phyloP scores from a whole-genome alignment of 2,113 vertebrate genomes.

The Telmatochromis brachygnathus region DNA sequence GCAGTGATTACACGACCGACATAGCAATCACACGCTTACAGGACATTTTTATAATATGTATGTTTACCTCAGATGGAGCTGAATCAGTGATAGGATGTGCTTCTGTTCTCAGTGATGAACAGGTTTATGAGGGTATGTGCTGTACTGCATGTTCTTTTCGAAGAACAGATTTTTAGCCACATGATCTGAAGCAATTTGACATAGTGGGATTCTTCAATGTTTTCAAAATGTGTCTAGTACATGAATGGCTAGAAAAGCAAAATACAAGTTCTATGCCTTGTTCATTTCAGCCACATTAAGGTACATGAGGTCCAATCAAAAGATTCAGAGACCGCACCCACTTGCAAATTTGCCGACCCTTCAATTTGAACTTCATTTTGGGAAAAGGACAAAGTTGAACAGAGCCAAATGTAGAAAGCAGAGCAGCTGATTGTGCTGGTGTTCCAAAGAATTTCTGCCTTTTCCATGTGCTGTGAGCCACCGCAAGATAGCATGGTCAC shows the following conservation, averaged over 20 bases:
- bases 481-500: not conserved
- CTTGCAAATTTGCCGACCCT: not conserved
- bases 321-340: not conserved
- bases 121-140: not conserved
- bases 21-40: not conserved
- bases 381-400: not conserved
- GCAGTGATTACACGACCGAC: not conserved
- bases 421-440: not conserved
- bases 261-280: not conserved
- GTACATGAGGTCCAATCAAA: not conserved
- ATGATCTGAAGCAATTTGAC: not conserved
- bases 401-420: not conserved
- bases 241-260: not conserved
- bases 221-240: not conserved
- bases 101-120: not conserved
- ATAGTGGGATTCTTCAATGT: not conserved
- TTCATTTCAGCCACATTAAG: not conserved
- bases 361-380: not conserved
- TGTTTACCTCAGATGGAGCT: not conserved
- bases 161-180: not conserved
- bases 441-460: not conserved
- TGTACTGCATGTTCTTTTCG: not conserved
- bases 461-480: not conserved
- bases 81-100: not conserved
- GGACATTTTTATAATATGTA: not conserved